These are phyloP conservation scores for Dinomys branickii DNA, from an alignment of 2,113 vertebrate genomes.

Conservation along the genomic window DNA sequence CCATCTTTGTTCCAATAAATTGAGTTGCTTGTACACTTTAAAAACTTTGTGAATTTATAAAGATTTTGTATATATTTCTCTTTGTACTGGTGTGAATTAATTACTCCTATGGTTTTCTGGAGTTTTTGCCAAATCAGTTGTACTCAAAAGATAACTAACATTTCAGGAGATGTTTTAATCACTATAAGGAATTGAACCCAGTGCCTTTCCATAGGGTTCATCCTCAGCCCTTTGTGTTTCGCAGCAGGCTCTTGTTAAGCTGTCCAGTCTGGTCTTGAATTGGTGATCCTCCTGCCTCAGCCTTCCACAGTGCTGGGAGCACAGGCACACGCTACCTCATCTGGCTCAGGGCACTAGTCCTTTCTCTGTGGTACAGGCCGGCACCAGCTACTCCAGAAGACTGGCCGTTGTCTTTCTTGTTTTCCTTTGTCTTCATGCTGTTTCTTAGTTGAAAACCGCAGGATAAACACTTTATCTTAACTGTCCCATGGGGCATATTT, in stretches of 20 bases:
- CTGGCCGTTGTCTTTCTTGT: background rate
- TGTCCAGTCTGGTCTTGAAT: background rate
- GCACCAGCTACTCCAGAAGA: background rate
- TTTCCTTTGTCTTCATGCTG: background rate
- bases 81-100: slow-evolving; percentile 54
- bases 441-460: background rate
- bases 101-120: background rate
- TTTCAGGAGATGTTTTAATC: background rate
- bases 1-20: slow-evolving; percentile 50
- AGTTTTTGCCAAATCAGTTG: background rate
- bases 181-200: background rate
- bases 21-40: slow-evolving; percentile 67
- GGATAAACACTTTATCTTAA: background rate
- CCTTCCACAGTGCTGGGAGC: background rate
- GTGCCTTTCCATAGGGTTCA: background rate
- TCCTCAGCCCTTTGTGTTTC: background rate
- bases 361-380: background rate
- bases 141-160: background rate
- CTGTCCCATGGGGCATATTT: background rate
- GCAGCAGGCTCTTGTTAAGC: background rate
- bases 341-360: background rate
- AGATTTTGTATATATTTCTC: slow-evolving; percentile 68
- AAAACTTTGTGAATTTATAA: slow-evolving; percentile 71
- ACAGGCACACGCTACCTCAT: background rate
- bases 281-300: background rate